Conservation (phyloP, 2,888 invertebrate genomes). For the Microplitis manilae region DNA sequence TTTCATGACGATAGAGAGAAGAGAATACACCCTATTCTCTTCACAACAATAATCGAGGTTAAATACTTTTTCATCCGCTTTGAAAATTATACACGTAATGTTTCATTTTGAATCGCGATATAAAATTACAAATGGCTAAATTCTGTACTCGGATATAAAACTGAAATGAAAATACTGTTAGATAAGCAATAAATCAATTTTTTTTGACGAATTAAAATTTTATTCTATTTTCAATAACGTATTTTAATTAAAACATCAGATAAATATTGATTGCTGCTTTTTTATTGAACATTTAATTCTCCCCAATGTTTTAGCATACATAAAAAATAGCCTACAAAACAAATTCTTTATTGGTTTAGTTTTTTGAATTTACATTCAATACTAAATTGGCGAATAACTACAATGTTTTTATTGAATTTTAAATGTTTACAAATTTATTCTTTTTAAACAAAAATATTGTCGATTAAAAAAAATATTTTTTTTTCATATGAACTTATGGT, state of each 20-base stretch:
- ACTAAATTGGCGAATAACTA: too few relatives aligned
- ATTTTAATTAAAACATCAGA: background rate
- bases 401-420: too few relatives aligned
- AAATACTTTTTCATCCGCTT: slow-evolving; percentile 1
- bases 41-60: slow-evolving; percentile 5
- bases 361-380: background rate
- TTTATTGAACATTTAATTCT: background rate
- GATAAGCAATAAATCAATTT: background rate
- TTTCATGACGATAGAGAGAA: slow-evolving; percentile 22
- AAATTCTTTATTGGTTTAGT: background rate
- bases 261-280: background rate
- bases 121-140: background rate
- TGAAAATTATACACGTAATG: background rate
- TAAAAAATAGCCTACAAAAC: too few relatives aligned
- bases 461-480: too few relatives aligned
- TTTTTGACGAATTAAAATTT: background rate
- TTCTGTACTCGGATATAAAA: background rate
- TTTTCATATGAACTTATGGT: too few relatives aligned
- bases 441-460: too few relatives aligned
- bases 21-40: background rate
- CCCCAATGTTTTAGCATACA: too few relatives aligned
- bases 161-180: background rate
- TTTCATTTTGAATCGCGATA: background rate
- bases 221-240: background rate
- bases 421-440: too few relatives aligned